A percentile compares a stretch with the other conserved stretches of the same genome.
phyloP scores from a whole-genome alignment of 1,140 invertebrate genomes.

The Himalopsyche phryganea region DNA sequence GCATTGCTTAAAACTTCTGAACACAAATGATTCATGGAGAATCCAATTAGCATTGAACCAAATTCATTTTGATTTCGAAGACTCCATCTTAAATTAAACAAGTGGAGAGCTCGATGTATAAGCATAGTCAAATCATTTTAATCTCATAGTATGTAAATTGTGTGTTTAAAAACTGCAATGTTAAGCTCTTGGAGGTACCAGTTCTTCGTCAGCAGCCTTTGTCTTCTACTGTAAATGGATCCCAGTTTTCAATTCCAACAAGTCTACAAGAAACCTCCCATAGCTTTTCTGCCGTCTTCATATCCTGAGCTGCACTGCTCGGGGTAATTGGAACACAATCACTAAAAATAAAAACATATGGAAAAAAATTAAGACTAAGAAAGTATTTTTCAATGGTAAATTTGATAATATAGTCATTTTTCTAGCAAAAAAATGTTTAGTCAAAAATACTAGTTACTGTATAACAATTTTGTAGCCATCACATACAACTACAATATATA shows the following conservation, averaged over 20 bases:
- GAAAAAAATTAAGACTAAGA: neutral
- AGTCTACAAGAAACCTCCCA: conserved; percentile 68
- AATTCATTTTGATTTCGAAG: too few relatives aligned
- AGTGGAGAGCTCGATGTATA: too few relatives aligned
- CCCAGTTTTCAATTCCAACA: conserved; percentile 50
- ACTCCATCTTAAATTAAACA: too few relatives aligned
- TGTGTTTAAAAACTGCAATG: too few relatives aligned
- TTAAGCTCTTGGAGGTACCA: too few relatives aligned
- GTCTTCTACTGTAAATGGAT: conserved; percentile 39
- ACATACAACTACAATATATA: neutral
- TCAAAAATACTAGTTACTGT: neutral
- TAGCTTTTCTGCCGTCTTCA: conserved; percentile 61
- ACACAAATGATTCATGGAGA: too few relatives aligned
- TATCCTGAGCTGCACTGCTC: conserved; percentile 47
- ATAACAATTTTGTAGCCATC: neutral
- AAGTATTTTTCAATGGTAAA: neutral
- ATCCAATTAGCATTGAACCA: too few relatives aligned
- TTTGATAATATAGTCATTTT: neutral
- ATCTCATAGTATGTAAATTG: too few relatives aligned
- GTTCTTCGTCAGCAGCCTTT: neutral
- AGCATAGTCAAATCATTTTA: too few relatives aligned
- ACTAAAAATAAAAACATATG: conserved; percentile 35
- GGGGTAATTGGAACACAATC: conserved; percentile 55
- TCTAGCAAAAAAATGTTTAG: neutral
- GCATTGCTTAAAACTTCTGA: too few relatives aligned